phyloP scores from a whole-genome alignment of 2,113 vertebrate species.

The Dendrocopos noguchii region DNA sequence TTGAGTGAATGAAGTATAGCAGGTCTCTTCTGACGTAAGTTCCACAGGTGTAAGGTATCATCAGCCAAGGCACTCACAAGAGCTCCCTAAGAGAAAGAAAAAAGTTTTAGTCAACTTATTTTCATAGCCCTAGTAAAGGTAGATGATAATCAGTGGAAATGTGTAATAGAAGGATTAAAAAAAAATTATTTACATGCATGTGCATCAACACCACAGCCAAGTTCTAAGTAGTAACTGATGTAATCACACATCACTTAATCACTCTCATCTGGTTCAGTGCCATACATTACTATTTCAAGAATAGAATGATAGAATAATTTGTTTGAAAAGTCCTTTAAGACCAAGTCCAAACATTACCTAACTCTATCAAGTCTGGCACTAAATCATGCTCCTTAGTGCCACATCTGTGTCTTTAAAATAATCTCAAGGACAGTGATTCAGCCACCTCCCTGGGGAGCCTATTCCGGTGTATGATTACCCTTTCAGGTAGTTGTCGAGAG shows the following conservation, averaged over 20 bases:
- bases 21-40: slow-evolving; percentile 97
- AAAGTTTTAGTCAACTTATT: neutral
- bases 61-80: slow-evolving; percentile 98
- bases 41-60: slow-evolving; percentile 98
- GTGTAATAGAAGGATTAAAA: neutral
- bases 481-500: no score
- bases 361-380: no score
- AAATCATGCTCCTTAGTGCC: no score
- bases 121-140: neutral
- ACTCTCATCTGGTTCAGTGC: neutral
- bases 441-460: no score
- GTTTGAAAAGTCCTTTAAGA: no score
- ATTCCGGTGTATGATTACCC: no score
- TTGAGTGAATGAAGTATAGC: slow-evolving; percentile 98
- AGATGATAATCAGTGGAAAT: neutral
- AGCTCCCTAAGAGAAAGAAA: slow-evolving; percentile 84
- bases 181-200: neutral
- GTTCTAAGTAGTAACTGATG: neutral
- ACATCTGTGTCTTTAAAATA: no score
- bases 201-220: neutral
- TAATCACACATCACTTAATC: neutral
- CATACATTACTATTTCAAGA: neutral
- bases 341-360: no score
- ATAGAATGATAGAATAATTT: no score
- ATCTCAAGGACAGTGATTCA: no score